A percentile compares a stretch with the other conserved stretches of the same genome.
phyloP scores from a whole-genome alignment of 2,797 vertebrate species.

The Poecilia velifera region DNA sequence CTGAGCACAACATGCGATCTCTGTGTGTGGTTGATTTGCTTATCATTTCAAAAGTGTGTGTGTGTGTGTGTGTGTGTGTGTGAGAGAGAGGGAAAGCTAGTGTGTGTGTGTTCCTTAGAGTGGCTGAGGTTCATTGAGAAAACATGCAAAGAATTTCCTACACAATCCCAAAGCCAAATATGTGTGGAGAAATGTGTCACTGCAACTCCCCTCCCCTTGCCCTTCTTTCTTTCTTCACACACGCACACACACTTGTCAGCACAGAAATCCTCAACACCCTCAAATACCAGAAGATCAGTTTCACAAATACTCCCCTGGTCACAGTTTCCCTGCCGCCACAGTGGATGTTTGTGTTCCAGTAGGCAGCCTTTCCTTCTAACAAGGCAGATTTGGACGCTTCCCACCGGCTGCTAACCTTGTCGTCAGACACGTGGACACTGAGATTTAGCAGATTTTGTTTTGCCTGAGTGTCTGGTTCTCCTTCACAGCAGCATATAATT shows the following conservation, averaged over 20 bases:
- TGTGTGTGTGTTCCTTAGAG: background rate
- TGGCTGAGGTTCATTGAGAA: slow-evolving; percentile 64
- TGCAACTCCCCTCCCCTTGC: slow-evolving; percentile 4
- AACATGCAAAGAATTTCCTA: slow-evolving; percentile 77
- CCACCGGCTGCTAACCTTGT: slow-evolving; percentile 33
- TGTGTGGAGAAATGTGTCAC: slow-evolving; percentile 40
- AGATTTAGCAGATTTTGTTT: slow-evolving; percentile 21
- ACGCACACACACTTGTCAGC: slow-evolving; percentile 30
- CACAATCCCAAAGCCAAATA: slow-evolving; percentile 63
- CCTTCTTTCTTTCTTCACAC: background rate
- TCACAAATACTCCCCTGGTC: slow-evolving; percentile 51
- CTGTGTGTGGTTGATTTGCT: slow-evolving; percentile 54
- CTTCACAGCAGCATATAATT: slow-evolving; percentile 57
- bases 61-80: slow-evolving; percentile 4
- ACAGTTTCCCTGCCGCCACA: slow-evolving; percentile 27
- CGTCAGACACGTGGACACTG: slow-evolving; percentile 44
- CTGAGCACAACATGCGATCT: slow-evolving; percentile 38
- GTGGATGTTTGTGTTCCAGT: slow-evolving; percentile 54
- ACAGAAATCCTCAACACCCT: slow-evolving; percentile 43
- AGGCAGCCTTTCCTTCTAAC: slow-evolving; percentile 37
- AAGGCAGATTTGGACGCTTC: slow-evolving; percentile 60
- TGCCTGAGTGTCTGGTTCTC: slow-evolving; percentile 22
- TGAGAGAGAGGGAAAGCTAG: slow-evolving; percentile 9
- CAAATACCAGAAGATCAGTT: slow-evolving; percentile 56
- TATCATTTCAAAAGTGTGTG: slow-evolving; percentile 33